phyloP scores from a whole-genome alignment of 2,797 vertebrate genomes.

The Discoglossus pictus region DNA sequence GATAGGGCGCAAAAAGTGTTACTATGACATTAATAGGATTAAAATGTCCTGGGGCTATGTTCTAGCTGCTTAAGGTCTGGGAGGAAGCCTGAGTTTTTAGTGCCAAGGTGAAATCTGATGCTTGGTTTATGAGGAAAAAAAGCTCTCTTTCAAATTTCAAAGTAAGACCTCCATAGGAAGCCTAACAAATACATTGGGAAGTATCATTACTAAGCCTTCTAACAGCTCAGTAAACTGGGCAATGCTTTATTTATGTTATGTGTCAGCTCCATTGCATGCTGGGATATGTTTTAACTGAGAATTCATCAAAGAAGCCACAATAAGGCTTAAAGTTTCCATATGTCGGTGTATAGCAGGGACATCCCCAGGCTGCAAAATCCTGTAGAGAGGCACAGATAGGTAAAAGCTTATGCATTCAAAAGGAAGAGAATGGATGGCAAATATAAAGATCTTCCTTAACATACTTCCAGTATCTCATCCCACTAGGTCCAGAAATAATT shows the following conservation, averaged over 20 bases:
- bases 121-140: conserved; percentile 8
- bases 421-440: too few relatives aligned
- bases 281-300: not conserved
- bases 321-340: too few relatives aligned
- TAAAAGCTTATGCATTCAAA: too few relatives aligned
- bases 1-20: too few relatives aligned
- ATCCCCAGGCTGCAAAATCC: too few relatives aligned
- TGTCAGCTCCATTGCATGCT: not conserved
- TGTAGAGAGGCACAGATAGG: too few relatives aligned
- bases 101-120: conserved; percentile 32
- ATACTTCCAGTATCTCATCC: too few relatives aligned
- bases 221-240: conserved; percentile 1
- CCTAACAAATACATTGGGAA: conserved; percentile 6
- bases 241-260: too few relatives aligned
- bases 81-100: conserved; percentile 12
- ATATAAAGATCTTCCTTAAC: too few relatives aligned
- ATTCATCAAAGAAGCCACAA: not conserved
- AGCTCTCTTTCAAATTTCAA: conserved; percentile 1
- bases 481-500: too few relatives aligned
- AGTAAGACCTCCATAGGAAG: not conserved
- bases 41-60: conserved; percentile 6
- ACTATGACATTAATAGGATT: not conserved
- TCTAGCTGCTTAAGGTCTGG: not conserved
- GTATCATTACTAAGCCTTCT: not conserved
- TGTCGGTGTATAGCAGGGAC: too few relatives aligned